Evolutionary conservation across 2,797 vertebrate species (phyloP).

Genomic region (Steatocranus sp.): DNA sequence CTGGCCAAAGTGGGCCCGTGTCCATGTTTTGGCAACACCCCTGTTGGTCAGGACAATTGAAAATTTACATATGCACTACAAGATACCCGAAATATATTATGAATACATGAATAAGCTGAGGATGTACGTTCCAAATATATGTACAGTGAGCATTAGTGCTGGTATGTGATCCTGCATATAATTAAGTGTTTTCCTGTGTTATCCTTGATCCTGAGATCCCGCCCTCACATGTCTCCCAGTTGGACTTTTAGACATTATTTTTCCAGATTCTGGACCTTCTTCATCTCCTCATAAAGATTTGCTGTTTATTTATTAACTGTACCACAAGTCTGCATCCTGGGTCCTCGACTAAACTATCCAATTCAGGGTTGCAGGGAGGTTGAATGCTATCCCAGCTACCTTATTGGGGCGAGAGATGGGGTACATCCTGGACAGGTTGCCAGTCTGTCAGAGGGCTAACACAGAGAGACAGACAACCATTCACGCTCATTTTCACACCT

Average conservation of each 20-base stretch:
- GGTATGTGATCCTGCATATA: background rate
- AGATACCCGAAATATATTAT: background rate
- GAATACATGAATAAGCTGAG: background rate
- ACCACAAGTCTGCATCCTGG: background rate
- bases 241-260: background rate
- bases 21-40: conserved; percentile 77
- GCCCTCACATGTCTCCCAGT: background rate
- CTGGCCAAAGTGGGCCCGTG: conserved; percentile 75
- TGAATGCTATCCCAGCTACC: background rate
- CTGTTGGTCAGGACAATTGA: conserved; percentile 52
- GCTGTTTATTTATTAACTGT: background rate
- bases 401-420: fast-evolving
- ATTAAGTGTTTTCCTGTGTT: background rate
- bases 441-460: background rate
- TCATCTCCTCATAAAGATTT: background rate
- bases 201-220: background rate
- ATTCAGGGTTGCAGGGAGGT: background rate
- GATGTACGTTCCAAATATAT: background rate
- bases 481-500: background rate
- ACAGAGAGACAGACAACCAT: background rate
- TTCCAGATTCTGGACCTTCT: background rate
- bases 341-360: background rate
- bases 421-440: background rate
- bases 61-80: background rate
- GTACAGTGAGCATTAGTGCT: background rate